Percentiles rank a stretch among this genome's conserved stretches.
These are phyloP conservation scores for Siniperca obscura DNA, from an alignment of 2,797 vertebrate genomes.

Conservation along the genomic window DNA sequence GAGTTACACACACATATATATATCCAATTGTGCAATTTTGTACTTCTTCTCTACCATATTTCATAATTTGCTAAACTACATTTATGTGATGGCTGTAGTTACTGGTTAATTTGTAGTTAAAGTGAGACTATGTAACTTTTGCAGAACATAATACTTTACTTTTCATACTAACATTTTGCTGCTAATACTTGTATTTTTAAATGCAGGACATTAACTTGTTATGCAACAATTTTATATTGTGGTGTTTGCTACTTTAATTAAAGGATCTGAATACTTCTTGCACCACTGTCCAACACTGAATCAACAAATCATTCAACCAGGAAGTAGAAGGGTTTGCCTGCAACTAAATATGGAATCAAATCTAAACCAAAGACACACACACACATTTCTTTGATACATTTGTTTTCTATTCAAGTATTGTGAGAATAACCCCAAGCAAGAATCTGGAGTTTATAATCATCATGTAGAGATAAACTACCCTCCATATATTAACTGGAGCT, in stretches of 20 bases:
- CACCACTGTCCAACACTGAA: constrained; percentile 1
- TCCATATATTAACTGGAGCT: constrained; percentile 54
- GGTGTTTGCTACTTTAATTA: constrained; percentile 6
- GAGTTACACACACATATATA: no score
- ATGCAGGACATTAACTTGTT: constrained; percentile 1
- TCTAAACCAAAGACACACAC: constrained; percentile 34
- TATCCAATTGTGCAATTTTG: no score
- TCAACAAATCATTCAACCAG: constrained; percentile 22
- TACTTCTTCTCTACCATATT: neutral
- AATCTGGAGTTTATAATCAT: constrained; percentile 62
- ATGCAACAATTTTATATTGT: neutral
- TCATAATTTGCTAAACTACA: neutral
- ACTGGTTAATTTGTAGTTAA: neutral
- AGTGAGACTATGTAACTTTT: neutral
- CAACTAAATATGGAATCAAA: constrained; percentile 34
- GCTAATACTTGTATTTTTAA: neutral
- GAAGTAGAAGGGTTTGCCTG: constrained; percentile 21
- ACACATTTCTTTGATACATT: constrained; percentile 44
- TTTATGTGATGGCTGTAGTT: neutral
- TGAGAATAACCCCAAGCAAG: constrained; percentile 52
- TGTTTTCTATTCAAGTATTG: constrained; percentile 50
- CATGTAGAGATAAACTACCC: constrained; percentile 49
- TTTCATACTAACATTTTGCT: neutral
- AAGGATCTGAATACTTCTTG: constrained; percentile 13
- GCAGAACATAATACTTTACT: neutral